Conservation (phyloP, 1,140 invertebrate genomes). For the Pogonomyrmex barbatus region DNA sequence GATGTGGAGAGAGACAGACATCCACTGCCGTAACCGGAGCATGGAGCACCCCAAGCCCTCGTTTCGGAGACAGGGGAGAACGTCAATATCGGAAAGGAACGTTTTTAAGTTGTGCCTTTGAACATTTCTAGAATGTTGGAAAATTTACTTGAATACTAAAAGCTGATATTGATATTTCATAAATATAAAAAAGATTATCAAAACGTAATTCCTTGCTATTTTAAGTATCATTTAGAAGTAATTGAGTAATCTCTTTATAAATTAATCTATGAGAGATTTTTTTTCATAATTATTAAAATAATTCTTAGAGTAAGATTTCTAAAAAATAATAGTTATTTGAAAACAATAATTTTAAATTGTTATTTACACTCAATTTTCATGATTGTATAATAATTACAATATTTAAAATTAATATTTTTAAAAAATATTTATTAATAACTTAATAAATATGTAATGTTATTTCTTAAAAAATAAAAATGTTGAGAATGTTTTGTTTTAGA, state of each 20-base stretch:
- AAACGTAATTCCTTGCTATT: neutral
- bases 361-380: neutral
- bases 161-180: neutral
- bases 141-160: neutral
- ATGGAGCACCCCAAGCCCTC: constrained; percentile 8
- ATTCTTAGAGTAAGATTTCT: neutral
- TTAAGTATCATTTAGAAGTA: neutral
- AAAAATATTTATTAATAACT: neutral
- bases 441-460: neutral
- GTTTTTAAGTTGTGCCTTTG: neutral
- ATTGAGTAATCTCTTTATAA: neutral
- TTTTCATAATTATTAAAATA: neutral
- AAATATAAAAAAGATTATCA: neutral
- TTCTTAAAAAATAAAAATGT: neutral
- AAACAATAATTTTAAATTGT: neutral
- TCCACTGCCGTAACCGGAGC: constrained; percentile 58
- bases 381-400: neutral
- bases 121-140: neutral
- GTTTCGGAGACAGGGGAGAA: neutral
- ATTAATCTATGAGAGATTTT: constrained; percentile 2
- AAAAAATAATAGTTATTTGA: neutral
- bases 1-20: constrained; percentile 65
- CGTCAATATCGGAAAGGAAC: neutral
- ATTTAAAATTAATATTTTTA: constrained; percentile 7
- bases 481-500: neutral